A percentile compares a stretch with the other conserved stretches of the same genome.
Evolutionary conservation across 2,888 invertebrate species (phyloP).

Genomic region (Chloroclystis v-ata): DNA sequence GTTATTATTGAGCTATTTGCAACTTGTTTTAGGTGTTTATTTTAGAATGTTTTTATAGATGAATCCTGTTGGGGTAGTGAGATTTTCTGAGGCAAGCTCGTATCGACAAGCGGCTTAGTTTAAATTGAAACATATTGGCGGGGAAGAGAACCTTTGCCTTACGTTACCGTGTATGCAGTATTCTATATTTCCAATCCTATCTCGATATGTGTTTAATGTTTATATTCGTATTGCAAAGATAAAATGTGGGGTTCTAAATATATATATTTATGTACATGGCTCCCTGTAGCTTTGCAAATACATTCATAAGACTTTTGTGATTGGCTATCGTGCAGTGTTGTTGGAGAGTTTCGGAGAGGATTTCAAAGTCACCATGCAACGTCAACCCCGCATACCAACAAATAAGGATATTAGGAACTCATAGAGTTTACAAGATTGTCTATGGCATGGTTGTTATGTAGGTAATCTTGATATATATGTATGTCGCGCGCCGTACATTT

Average conservation of each 20-base stretch:
- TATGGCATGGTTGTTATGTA: too few species aligned
- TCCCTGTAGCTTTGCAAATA: not conserved
- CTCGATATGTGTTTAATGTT: conserved; percentile 17
- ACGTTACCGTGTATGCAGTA: conserved; percentile 34
- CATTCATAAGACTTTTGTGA: too few species aligned
- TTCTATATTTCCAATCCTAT: conserved; percentile 53
- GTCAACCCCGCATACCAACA: too few species aligned
- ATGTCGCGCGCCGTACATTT: too few species aligned
- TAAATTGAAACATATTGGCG: conserved; percentile 75
- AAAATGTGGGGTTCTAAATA: too few species aligned
- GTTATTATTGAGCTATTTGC: conserved; percentile 1
- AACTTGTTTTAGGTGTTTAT: conserved; percentile 11
- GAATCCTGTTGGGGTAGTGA: conserved; percentile 56
- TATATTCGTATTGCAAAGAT: too few species aligned
- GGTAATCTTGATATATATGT: too few species aligned
- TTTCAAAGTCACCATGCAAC: too few species aligned
- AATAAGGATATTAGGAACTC: too few species aligned
- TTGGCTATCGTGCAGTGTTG: too few species aligned
- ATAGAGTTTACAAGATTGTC: too few species aligned
- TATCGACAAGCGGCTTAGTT: conserved; percentile 74
- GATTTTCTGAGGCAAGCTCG: conserved; percentile 56
- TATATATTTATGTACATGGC: not conserved
- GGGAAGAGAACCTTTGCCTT: conserved; percentile 59
- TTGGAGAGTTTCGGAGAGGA: too few species aligned
- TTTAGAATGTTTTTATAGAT: conserved; percentile 39